Percentiles rank a stretch among this genome's conserved stretches.
These are phyloP conservation scores for Drosophila acutilabella DNA, from an alignment of 2,888 invertebrate species.

Conservation along the genomic window DNA sequence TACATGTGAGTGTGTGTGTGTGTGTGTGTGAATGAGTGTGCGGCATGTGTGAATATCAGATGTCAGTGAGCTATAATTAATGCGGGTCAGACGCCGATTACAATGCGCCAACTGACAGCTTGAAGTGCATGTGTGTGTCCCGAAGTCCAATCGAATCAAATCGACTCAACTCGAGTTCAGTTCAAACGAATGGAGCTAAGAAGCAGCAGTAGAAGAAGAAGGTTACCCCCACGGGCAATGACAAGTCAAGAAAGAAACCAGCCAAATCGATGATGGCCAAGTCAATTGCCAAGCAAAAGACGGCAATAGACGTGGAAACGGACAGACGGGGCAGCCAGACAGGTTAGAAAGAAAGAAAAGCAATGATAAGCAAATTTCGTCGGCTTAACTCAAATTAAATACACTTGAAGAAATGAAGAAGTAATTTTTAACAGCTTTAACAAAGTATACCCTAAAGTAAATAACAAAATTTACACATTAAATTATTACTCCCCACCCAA, in stretches of 20 bases:
- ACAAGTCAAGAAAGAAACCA: slow-evolving; percentile 68
- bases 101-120: slow-evolving; percentile 79
- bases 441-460: background rate
- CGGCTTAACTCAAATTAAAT: slow-evolving; percentile 48
- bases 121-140: slow-evolving; percentile 69
- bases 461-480: background rate
- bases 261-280: slow-evolving; percentile 56
- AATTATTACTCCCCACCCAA: background rate
- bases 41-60: slow-evolving; percentile 77
- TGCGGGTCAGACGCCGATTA: slow-evolving; percentile 81
- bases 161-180: slow-evolving; percentile 3
- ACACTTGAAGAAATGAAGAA: background rate
- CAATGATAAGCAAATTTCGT: slow-evolving; percentile 73
- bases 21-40: slow-evolving; percentile 37
- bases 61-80: slow-evolving; percentile 80
- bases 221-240: slow-evolving; percentile 63
- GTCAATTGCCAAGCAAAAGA: slow-evolving; percentile 51
- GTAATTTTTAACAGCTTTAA: too few species aligned
- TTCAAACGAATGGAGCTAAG: slow-evolving; percentile 10
- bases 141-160: slow-evolving; percentile 36
- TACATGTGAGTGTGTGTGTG: slow-evolving; percentile 7
- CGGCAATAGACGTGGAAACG: slow-evolving; percentile 9
- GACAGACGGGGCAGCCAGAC: slow-evolving; percentile 10
- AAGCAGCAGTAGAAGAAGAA: background rate
- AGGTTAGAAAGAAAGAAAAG: slow-evolving; percentile 58